Conservation (phyloP, 2,113 vertebrate species). For the Pluvianellus socialis region DNA sequence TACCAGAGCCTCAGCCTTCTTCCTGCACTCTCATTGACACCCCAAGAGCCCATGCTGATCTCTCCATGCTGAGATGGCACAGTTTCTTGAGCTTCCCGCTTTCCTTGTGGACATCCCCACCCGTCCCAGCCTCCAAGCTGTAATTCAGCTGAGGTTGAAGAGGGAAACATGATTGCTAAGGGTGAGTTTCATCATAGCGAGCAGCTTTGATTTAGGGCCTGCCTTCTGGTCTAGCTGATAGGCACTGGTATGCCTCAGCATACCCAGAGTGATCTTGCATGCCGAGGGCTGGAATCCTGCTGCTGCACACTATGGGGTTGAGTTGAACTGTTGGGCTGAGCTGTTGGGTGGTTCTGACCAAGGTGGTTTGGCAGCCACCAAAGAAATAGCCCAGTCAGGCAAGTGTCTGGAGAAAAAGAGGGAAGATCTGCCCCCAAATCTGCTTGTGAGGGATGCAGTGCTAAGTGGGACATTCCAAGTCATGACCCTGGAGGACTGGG, state of each 20-base stretch:
- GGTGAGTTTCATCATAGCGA: not conserved
- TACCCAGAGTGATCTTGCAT: rapidly evolving
- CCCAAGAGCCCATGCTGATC: not conserved
- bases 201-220: not conserved
- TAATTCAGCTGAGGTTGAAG: not conserved
- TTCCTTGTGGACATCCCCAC: not conserved
- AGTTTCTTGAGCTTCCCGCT: not conserved
- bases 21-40: not conserved
- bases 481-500: not conserved
- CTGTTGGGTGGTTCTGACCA: not conserved
- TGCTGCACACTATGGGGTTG: not conserved
- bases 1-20: not conserved
- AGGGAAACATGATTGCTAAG: not conserved
- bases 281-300: not conserved
- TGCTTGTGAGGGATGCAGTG: not conserved
- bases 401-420: not conserved
- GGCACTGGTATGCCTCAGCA: not conserved
- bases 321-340: not conserved
- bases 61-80: not conserved
- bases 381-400: not conserved
- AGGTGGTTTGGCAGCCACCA: not conserved
- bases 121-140: not conserved
- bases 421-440: not conserved
- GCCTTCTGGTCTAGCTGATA: slow-evolving; percentile 9
- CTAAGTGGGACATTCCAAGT: not conserved